These are phyloP conservation scores for Neodiprion pinetum DNA, from an alignment of 1,140 invertebrate genomes.

Conservation along the genomic window DNA sequence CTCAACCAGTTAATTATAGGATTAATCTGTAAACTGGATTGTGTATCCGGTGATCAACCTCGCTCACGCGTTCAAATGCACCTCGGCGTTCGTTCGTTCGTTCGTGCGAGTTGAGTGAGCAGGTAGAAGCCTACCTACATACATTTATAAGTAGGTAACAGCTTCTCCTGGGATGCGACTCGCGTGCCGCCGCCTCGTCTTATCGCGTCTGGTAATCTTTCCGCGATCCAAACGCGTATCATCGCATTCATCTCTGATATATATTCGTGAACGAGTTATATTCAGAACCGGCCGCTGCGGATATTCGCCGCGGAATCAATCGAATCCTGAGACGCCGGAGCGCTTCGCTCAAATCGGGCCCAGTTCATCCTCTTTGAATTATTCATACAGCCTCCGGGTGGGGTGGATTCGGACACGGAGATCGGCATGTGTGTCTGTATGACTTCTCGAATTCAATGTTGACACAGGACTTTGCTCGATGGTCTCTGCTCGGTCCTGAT, in stretches of 20 bases:
- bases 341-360: too few relatives aligned
- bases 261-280: too few relatives aligned
- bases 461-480: too few relatives aligned
- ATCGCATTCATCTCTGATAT: neutral
- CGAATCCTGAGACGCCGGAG: neutral
- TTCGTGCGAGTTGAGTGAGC: constrained; percentile 24
- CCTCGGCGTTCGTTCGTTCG: neutral
- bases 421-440: too few relatives aligned
- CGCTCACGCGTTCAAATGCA: constrained; percentile 1
- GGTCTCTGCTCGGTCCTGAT: too few relatives aligned
- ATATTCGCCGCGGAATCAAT: neutral
- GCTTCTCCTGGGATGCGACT: constrained; percentile 15
- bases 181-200: constrained; percentile 4
- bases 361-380: too few relatives aligned
- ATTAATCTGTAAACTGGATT: constrained; percentile 38
- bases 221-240: neutral
- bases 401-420: too few relatives aligned
- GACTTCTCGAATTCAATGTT: too few relatives aligned
- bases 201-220: constrained; percentile 9
- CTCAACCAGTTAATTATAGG: constrained; percentile 35
- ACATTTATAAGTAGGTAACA: neutral
- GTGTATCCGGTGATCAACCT: constrained; percentile 34
- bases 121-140: neutral
- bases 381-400: too few relatives aligned
- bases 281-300: neutral